phyloP scores from a whole-genome alignment of 2,888 invertebrate genomes.

The Parnassius glacialis region DNA sequence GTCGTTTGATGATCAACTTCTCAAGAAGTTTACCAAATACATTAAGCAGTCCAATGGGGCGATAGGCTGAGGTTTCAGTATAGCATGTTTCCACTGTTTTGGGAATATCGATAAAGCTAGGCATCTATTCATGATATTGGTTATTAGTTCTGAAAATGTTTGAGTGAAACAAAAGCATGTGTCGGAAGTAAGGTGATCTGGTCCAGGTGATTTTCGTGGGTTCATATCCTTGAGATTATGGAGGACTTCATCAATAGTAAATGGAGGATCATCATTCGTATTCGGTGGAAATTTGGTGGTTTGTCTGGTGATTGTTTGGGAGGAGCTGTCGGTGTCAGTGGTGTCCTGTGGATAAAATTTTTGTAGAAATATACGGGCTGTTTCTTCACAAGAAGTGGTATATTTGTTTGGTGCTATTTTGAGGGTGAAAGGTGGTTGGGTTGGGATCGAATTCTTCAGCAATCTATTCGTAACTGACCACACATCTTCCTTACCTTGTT shows the following conservation, averaged over 20 bases:
- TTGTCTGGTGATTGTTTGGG: no score
- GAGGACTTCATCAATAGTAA: neutral
- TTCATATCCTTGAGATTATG: neutral
- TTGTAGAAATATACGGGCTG: neutral
- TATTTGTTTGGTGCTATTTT: neutral
- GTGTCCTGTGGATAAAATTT: no score
- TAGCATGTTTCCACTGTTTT: neutral
- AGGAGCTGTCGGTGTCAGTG: no score
- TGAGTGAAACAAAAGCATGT: neutral
- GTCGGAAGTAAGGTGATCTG: neutral
- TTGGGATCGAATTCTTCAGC: neutral
- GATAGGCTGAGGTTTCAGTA: neutral
- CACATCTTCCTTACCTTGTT: neutral
- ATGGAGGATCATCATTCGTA: neutral
- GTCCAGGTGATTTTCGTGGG: neutral
- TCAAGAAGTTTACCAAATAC: no score
- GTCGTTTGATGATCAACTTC: no score
- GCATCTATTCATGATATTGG: neutral
- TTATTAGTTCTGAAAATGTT: neutral
- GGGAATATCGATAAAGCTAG: neutral
- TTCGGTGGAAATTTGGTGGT: neutral
- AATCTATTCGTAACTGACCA: neutral
- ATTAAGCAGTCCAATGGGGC: no score
- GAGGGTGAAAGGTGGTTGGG: neutral
- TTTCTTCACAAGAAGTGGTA: neutral